Conservation (phyloP, 2,888 invertebrate species). For the Nephrocerus scutellatus region DNA sequence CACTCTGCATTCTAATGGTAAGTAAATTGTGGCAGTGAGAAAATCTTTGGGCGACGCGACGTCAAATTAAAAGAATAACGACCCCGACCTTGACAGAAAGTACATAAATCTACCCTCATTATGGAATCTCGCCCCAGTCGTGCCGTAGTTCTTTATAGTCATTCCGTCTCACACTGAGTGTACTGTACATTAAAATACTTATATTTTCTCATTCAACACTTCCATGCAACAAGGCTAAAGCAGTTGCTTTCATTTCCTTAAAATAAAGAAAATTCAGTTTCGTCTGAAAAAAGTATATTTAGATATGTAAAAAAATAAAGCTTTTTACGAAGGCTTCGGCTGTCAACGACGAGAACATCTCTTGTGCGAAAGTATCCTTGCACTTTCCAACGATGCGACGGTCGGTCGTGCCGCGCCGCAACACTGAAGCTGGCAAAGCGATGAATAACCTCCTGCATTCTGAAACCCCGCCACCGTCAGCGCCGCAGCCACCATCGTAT, state of each 20-base stretch:
- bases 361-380: background rate
- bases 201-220: constrained; percentile 3
- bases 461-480: too few relatives aligned
- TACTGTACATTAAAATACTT: constrained; percentile 10
- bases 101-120: constrained; percentile 21
- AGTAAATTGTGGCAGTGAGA: constrained; percentile 24
- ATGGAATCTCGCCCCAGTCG: constrained; percentile 18
- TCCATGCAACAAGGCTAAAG: constrained; percentile 1
- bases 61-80: constrained; percentile 37
- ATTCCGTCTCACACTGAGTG: constrained; percentile 6
- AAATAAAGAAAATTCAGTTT: constrained; percentile 2
- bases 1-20: too few relatives aligned
- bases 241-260: constrained; percentile 8
- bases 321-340: constrained; percentile 6
- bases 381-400: background rate
- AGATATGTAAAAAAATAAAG: too few relatives aligned
- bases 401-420: background rate
- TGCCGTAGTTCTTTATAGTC: too few relatives aligned
- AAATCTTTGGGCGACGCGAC: constrained; percentile 27
- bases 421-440: too few relatives aligned
- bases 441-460: too few relatives aligned
- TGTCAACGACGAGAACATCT: constrained; percentile 12
- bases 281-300: too few relatives aligned
- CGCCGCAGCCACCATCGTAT: too few relatives aligned
- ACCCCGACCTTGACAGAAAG: constrained; percentile 34